These are phyloP conservation scores for Periophthalmus magnuspinnatus DNA, from an alignment of 2,797 vertebrate species.

Conservation along the genomic window DNA sequence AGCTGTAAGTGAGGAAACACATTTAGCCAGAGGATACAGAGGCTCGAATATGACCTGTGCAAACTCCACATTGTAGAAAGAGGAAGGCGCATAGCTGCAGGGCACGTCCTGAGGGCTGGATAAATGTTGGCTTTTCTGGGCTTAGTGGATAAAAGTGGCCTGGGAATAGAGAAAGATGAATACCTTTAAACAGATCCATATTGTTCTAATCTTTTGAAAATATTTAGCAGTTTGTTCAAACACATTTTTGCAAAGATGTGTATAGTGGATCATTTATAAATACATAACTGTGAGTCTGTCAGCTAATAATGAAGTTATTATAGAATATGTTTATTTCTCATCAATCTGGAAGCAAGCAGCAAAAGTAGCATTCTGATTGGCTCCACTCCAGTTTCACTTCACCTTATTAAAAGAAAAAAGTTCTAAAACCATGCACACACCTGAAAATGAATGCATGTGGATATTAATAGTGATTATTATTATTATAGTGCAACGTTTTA, in stretches of 20 bases:
- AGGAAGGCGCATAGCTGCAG: slow-evolving; percentile 39
- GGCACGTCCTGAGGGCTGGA: slow-evolving; percentile 57
- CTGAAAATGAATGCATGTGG: too few species aligned
- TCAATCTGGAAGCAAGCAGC: too few species aligned
- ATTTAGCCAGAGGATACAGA: slow-evolving; percentile 51
- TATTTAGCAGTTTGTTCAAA: slow-evolving; percentile 25
- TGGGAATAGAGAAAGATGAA: slow-evolving; percentile 53
- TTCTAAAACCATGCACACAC: too few species aligned
- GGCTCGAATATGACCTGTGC: slow-evolving; percentile 55
- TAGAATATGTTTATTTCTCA: too few species aligned
- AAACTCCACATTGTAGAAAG: slow-evolving; percentile 44
- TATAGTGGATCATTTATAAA: slow-evolving; percentile 38
- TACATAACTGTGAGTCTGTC: slow-evolving; percentile 26
- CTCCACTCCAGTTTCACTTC: too few species aligned
- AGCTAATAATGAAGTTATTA: too few species aligned
- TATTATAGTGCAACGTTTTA: too few species aligned
- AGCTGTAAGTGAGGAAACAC: slow-evolving; percentile 41
- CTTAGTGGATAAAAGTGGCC: slow-evolving; percentile 55
- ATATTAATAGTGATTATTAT: too few species aligned
- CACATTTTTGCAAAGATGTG: slow-evolving; percentile 35
- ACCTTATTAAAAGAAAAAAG: too few species aligned
- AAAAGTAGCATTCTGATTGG: too few species aligned
- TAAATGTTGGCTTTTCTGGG: slow-evolving; percentile 66
- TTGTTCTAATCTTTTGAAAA: slow-evolving; percentile 45
- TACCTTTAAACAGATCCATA: slow-evolving; percentile 47